Evolutionary conservation across 2,888 invertebrate species (phyloP).

Genomic region (Luffia ferchaultella): DNA sequence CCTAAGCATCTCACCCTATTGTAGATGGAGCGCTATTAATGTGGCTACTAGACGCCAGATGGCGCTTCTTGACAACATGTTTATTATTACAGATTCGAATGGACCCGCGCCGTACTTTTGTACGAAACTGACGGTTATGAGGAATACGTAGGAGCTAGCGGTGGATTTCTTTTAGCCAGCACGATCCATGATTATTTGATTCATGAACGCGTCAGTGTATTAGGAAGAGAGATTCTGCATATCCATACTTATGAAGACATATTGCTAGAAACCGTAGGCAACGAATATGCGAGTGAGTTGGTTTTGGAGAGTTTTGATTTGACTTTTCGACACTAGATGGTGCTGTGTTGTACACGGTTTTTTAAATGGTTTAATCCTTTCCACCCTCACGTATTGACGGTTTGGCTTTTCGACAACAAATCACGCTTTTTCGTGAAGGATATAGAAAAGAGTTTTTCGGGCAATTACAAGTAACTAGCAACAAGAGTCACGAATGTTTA

Average conservation of each 20-base stretch:
- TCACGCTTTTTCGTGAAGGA: no score
- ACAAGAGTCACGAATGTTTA: no score
- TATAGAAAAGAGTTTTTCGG: no score
- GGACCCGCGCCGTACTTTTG: conserved; percentile 76
- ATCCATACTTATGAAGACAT: conserved; percentile 46
- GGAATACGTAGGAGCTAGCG: conserved; percentile 72
- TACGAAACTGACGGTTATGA: conserved; percentile 78
- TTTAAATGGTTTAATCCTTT: conserved; percentile 6
- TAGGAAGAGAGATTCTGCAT: conserved; percentile 40
- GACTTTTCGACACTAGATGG: conserved; percentile 2
- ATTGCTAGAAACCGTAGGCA: conserved; percentile 57
- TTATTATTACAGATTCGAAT: conserved; percentile 68
- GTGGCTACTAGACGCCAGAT: conserved; percentile 26
- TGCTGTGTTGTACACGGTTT: conserved; percentile 5
- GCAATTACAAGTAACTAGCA: no score
- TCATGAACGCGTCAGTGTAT: conserved; percentile 27
- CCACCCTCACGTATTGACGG: no score
- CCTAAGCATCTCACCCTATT: background rate
- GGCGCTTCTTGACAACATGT: conserved; percentile 19
- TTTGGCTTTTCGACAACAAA: no score
- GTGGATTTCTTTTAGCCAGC: conserved; percentile 80
- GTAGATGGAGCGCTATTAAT: conserved; percentile 7
- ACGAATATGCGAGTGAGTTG: conserved; percentile 63
- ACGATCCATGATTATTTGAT: conserved; percentile 71
- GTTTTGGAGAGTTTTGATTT: conserved; percentile 14